Conservation (phyloP, 2,113 vertebrate species). For the Osmerus eperlanus region DNA sequence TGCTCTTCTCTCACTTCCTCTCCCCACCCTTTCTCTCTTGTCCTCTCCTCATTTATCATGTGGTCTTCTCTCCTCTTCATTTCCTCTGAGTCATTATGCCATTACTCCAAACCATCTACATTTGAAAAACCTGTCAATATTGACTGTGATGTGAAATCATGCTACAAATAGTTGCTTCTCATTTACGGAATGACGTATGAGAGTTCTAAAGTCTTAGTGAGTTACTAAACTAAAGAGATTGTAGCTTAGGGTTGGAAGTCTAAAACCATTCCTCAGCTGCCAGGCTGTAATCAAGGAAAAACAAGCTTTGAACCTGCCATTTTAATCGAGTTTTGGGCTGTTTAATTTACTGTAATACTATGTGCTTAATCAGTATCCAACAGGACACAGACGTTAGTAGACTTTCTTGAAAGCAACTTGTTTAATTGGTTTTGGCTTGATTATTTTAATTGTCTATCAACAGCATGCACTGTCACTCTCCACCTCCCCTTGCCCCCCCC, state of each 20-base stretch:
- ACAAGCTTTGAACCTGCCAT: not conserved
- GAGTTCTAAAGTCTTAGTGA: too few species aligned
- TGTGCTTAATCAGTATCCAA: not conserved
- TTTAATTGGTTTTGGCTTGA: not conserved
- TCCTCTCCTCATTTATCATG: not conserved
- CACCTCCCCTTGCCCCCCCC: too few species aligned
- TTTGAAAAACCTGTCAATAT: too few species aligned
- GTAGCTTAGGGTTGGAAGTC: too few species aligned
- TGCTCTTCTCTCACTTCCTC: not conserved
- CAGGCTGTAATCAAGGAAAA: not conserved
- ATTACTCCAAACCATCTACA: too few species aligned
- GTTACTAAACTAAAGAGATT: too few species aligned
- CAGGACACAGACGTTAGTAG: not conserved
- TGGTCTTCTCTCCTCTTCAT: not conserved
- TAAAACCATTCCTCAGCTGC: not conserved
- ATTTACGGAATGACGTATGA: too few species aligned
- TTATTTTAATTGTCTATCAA: not conserved
- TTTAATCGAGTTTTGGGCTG: not conserved
- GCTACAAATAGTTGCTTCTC: too few species aligned
- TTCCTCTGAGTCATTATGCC: too few species aligned
- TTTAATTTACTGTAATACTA: not conserved
- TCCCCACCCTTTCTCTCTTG: not conserved
- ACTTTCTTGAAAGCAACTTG: not conserved
- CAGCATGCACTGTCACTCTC: not conserved
- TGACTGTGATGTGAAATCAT: too few species aligned